phyloP scores from a whole-genome alignment of 2,113 vertebrate species.

The human (Homo sapiens) region GRCh38 chr5:140196501-140197000 shows the following conservation, averaged over 20 bases:
- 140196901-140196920: background rate
- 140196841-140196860: background rate
- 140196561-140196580: background rate
- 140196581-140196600: background rate
- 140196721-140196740: background rate
- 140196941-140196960: background rate
- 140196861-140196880: background rate
- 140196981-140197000: background rate
- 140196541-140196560: constrained; percentile 11
- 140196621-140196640: background rate
- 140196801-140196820: background rate
- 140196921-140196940: background rate
- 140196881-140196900: background rate
- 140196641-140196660: background rate
- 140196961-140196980: background rate
- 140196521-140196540: constrained; percentile 34
- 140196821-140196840: background rate
- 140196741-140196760: background rate
- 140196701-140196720: constrained; percentile 25
- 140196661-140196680: background rate
- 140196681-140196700: constrained; percentile 31
- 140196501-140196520: background rate
- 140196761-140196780: background rate
- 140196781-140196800: constrained; percentile 7
- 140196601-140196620: background rate